A percentile compares a stretch with the other conserved stretches of the same genome.
phyloP scores from a whole-genome alignment of 2,888 invertebrate species.

The Platycheirus rosarum region DNA sequence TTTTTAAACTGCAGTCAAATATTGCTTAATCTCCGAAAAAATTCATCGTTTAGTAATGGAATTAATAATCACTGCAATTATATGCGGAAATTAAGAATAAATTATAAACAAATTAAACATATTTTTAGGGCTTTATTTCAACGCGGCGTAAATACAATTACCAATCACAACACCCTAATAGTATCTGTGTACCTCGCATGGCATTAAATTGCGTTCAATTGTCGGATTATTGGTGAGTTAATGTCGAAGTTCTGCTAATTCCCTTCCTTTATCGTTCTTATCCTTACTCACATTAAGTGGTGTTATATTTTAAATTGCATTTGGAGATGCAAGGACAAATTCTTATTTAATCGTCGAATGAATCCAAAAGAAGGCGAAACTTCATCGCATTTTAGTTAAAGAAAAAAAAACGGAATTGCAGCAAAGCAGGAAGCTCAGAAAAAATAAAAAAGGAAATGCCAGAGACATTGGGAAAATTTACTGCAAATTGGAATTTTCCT shows the following conservation, averaged over 20 bases:
- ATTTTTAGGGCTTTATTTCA: neutral
- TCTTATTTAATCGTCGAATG: slow-evolving; percentile 38
- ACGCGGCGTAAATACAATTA: neutral
- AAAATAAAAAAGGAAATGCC: slow-evolving; percentile 11
- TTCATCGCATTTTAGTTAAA: slow-evolving; percentile 38
- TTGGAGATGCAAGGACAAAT: slow-evolving; percentile 54
- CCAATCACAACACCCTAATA: slow-evolving; percentile 23
- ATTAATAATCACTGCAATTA: slow-evolving; percentile 52
- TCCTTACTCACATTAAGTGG: slow-evolving; percentile 33
- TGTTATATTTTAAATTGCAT: slow-evolving; percentile 40
- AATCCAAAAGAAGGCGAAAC: slow-evolving; percentile 29
- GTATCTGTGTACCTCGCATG: slow-evolving; percentile 3
- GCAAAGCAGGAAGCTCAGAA: slow-evolving; percentile 31
- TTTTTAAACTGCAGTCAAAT: slow-evolving; percentile 6
- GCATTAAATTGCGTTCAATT: slow-evolving; percentile 38
- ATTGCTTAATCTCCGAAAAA: slow-evolving; percentile 40
- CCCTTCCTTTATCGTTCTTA: neutral
- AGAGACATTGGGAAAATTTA: slow-evolving; percentile 42
- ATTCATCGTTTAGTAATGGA: slow-evolving; percentile 49
- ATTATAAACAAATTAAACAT: neutral
- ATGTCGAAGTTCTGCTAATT: slow-evolving; percentile 36
- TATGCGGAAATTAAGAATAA: slow-evolving; percentile 38
- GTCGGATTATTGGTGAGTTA: slow-evolving; percentile 60
- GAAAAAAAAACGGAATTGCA: slow-evolving; percentile 2
- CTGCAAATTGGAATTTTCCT: slow-evolving; percentile 43